A percentile compares a stretch with the other conserved stretches of the same genome.
These are phyloP conservation scores for Plebejus melissa DNA, from an alignment of 2,888 invertebrate species.

Conservation along the genomic window DNA sequence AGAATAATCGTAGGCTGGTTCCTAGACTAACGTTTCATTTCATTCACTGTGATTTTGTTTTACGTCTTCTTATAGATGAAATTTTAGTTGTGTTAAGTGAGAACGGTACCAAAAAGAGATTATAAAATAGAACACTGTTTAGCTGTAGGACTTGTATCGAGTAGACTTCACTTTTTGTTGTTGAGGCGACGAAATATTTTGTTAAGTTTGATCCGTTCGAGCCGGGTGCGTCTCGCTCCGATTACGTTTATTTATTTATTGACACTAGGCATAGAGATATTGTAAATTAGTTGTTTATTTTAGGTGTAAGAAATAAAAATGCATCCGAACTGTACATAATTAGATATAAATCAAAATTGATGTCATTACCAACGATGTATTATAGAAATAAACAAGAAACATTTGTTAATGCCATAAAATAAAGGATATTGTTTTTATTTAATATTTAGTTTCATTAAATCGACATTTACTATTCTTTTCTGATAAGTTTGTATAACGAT, in stretches of 20 bases:
- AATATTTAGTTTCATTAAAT: conserved; percentile 45
- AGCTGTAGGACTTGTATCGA: conserved; percentile 45
- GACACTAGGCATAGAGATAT: conserved; percentile 52
- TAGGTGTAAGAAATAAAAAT: conserved; percentile 52
- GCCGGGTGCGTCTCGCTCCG: conserved; percentile 40
- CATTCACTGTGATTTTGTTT: conserved; percentile 70
- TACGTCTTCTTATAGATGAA: conserved; percentile 54
- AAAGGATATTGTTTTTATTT: conserved; percentile 76
- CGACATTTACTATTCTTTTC: not conserved
- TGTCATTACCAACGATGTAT: conserved; percentile 76
- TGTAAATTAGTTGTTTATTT: conserved; percentile 60
- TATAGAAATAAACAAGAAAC: conserved; percentile 56
- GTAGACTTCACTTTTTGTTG: conserved; percentile 42
- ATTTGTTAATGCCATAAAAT: conserved; percentile 75
- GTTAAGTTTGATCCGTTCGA: conserved; percentile 59
- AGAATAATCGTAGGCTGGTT: conserved; percentile 44
- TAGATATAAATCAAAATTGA: conserved; percentile 64
- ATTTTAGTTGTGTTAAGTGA: conserved; percentile 68
- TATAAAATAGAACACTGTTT: conserved; percentile 61
- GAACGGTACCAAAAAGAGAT: conserved; percentile 78
- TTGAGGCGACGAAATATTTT: conserved; percentile 36
- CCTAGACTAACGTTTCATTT: conserved; percentile 52
- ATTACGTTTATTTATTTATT: conserved; percentile 60
- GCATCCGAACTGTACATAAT: conserved; percentile 65
- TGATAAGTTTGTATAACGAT: not conserved